phyloP scores from a whole-genome alignment of 2,797 vertebrate species.

The Tachyglossus aculeatus region DNA sequence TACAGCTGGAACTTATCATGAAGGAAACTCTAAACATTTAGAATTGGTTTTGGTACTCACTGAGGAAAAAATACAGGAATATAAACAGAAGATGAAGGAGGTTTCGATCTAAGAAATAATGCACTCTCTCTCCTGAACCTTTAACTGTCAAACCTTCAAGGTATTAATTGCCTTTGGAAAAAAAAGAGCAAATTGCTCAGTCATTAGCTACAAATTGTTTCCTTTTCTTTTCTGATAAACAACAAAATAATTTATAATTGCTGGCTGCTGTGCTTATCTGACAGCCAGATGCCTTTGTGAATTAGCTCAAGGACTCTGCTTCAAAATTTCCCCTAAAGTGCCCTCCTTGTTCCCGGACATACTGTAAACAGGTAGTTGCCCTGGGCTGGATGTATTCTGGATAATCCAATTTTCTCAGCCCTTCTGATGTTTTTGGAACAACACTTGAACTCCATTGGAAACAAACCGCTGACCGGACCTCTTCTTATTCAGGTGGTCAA shows the following conservation, averaged over 20 bases:
- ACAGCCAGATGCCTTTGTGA: neutral
- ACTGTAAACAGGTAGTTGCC: too few species aligned
- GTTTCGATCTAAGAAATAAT: neutral
- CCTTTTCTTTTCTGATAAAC: neutral
- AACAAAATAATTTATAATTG: neutral
- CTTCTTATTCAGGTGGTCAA: too few species aligned
- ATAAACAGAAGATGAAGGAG: neutral
- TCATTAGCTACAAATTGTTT: neutral
- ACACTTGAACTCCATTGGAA: too few species aligned
- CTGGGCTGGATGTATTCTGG: too few species aligned
- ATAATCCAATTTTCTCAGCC: too few species aligned
- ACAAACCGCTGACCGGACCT: too few species aligned
- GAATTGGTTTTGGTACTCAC: neutral
- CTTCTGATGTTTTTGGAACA: too few species aligned
- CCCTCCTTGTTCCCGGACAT: neutral
- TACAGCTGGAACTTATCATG: conserved; percentile 4
- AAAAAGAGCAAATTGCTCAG: neutral
- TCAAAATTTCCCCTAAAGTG: neutral
- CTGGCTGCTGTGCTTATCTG: neutral
- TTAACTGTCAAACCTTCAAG: neutral
- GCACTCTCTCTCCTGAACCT: neutral
- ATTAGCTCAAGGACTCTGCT: neutral
- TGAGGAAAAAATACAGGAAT: conserved; percentile 15
- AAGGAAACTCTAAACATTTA: neutral
- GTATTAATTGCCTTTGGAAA: neutral